Evolutionary conservation across 2,888 invertebrate species (phyloP).

Genomic region (Chorisops tibialis): DNA sequence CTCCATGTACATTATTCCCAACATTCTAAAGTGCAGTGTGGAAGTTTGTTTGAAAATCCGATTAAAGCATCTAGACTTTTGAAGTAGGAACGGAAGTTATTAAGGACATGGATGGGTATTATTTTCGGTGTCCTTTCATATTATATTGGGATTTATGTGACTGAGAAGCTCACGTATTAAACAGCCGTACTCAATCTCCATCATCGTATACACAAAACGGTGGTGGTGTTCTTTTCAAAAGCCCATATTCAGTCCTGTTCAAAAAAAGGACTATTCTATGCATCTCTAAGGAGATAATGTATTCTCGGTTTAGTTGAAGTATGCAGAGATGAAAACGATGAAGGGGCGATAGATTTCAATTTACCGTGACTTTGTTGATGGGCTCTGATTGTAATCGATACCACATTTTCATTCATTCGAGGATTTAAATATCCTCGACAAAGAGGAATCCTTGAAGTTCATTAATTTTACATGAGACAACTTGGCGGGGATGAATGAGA

Average conservation of each 20-base stretch:
- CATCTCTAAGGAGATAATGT: constrained; percentile 18
- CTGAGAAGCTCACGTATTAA: background rate
- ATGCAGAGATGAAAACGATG: background rate
- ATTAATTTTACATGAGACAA: constrained; percentile 24
- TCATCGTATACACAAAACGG: background rate
- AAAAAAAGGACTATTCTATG: constrained; percentile 6
- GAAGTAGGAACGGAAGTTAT: background rate
- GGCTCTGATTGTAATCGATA: constrained; percentile 31
- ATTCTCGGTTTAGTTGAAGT: background rate
- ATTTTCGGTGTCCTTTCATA: constrained; percentile 8
- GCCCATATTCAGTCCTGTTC: background rate
- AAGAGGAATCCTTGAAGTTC: constrained; percentile 17
- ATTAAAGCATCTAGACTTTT: constrained; percentile 10
- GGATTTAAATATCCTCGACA: constrained; percentile 26
- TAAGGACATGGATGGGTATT: constrained; percentile 8
- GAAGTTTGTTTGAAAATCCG: constrained; percentile 21
- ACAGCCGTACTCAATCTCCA: constrained; percentile 7
- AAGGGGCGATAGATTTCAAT: constrained; percentile 23
- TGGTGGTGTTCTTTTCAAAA: constrained; percentile 7
- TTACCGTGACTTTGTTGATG: constrained; percentile 29
- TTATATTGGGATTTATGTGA: constrained; percentile 9
- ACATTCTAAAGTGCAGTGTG: constrained; percentile 17
- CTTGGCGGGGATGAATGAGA: background rate
- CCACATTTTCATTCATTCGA: constrained; percentile 29
- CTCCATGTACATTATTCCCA: background rate